phyloP scores from a whole-genome alignment of 2,113 vertebrate species.

The Centropristis striata region DNA sequence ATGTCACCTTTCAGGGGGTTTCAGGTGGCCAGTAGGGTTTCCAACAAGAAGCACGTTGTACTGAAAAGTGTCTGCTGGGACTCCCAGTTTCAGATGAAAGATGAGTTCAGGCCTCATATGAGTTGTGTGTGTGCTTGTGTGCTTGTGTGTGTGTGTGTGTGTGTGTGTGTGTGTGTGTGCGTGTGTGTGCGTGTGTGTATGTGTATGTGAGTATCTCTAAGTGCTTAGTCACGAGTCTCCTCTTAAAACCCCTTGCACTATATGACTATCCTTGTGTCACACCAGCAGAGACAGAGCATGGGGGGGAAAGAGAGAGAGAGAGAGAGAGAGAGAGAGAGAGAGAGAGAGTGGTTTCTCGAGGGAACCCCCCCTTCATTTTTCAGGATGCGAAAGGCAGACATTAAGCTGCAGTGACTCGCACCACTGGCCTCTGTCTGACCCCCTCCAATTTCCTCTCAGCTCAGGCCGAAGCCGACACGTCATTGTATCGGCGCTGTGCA shows the following conservation, averaged over 20 bases:
- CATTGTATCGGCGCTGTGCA: conserved; percentile 6
- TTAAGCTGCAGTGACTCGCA: conserved; percentile 59
- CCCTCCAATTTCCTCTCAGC: conserved; percentile 35
- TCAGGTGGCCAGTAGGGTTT: conserved; percentile 47
- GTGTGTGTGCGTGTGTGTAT: too few species aligned
- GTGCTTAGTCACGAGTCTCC: conserved; percentile 62
- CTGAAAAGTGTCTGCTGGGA: conserved; percentile 44
- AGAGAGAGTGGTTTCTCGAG: conserved; percentile 33
- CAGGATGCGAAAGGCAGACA: conserved; percentile 53
- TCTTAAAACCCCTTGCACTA: conserved; percentile 53
- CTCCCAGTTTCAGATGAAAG: conserved; percentile 22
- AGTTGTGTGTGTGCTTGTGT: conserved; percentile 15
- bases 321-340: conserved; percentile 23
- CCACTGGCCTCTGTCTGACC: conserved; percentile 70
- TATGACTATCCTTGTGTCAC: conserved; percentile 53
- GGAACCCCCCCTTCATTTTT: conserved; percentile 52
- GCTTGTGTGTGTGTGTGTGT: conserved; percentile 15
- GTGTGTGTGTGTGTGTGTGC: conserved; percentile 1
- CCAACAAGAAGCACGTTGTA: conserved; percentile 36
- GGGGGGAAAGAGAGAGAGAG: conserved; percentile 6
- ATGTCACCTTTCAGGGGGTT: conserved; percentile 37
- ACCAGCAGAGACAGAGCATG: conserved; percentile 4
- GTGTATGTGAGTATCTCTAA: too few species aligned
- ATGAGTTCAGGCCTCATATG: conserved; percentile 54
- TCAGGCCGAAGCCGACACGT: conserved; percentile 13